Evolutionary conservation across 2,888 invertebrate genomes (phyloP), one percentile per base, ranked within the genome.

Genomic region (Campaea margaritaria): DNA sequence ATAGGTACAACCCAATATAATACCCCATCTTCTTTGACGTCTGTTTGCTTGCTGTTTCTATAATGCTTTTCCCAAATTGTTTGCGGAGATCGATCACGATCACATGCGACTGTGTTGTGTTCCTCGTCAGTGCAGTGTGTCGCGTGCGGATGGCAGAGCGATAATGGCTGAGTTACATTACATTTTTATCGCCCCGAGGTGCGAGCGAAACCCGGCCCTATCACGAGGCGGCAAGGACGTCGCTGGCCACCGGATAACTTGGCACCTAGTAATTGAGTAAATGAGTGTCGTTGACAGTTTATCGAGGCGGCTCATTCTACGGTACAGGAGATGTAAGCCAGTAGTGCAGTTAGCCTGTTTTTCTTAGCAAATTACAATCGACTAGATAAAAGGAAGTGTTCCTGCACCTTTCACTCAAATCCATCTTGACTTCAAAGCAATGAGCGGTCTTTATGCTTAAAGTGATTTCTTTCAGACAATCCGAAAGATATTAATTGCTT

Each of bases 241-340:
- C 16, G 28, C 0, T 2, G 8, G 34, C 11, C 34, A 38, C 8
- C 16, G 16, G 58, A 28, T 14, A 38, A 14, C n/a, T 43, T 50
- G 52, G 45, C 42, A 21, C 47, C 39, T 36, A 58, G 51, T 70
- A 65, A 68, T 66, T 66, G 61, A 68, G 65, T 58, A 62, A 71
- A 69, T 68, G 64, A 72, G 60, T 68, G 65, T 64, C 61, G 64
- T 54, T 64, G 68, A 67, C 70, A 69, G 66, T 63, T 66, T 61
- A 65, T 62, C 50, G 53, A 55, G 34, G 9, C 54, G 34, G 41
- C 41, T 28, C 14, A 12, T 12, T 27, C n/a, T 44, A 21, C 21
- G 11, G 7, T 15, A 27, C 31, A 2, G 34, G 13, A 28, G 0
- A 41, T 11, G 14, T 13, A 21, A 12, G 27, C 13, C 49, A 49